Evolutionary conservation across 2,888 invertebrate species (phyloP).

Genomic region (Coelogynopora nodosa): DNA sequence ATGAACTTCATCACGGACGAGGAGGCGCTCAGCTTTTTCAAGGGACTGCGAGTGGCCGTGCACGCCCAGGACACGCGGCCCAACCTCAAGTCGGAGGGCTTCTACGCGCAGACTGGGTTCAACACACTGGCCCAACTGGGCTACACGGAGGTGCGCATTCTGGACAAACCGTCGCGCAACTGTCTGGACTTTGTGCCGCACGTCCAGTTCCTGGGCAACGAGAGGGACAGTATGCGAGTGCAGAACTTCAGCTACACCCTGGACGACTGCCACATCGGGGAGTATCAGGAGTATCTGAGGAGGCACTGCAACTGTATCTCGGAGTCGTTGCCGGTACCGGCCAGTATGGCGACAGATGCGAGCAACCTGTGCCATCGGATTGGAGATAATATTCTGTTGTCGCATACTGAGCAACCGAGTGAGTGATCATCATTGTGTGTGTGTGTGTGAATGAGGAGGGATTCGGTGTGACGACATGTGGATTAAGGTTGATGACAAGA

Average conservation of each 20-base stretch:
- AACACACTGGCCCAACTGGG: slow-evolving; percentile 34
- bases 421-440: too few species aligned
- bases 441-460: too few species aligned
- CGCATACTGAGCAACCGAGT: background rate
- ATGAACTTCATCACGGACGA: slow-evolving; percentile 38
- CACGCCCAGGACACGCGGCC: slow-evolving; percentile 25
- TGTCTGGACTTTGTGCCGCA: slow-evolving; percentile 91
- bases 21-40: slow-evolving; percentile 35
- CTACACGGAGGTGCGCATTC: slow-evolving; percentile 28
- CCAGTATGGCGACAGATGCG: background rate
- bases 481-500: too few species aligned
- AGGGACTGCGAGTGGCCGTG: slow-evolving; percentile 33
- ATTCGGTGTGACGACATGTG: too few species aligned
- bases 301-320: slow-evolving; percentile 21
- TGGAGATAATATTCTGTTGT: background rate
- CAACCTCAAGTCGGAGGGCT: slow-evolving; percentile 29
- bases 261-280: slow-evolving; percentile 12
- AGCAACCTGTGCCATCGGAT: background rate
- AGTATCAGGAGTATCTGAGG: slow-evolving; percentile 11
- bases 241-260: slow-evolving; percentile 27
- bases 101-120: slow-evolving; percentile 26
- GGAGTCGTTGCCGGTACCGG: slow-evolving; percentile 22
- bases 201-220: slow-evolving; percentile 72
- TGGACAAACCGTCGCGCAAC: background rate
- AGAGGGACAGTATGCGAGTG: background rate